Base-by-base conservation (phyloP, 2,888 invertebrate genomes). In the Calameuta pallipes region DNA sequence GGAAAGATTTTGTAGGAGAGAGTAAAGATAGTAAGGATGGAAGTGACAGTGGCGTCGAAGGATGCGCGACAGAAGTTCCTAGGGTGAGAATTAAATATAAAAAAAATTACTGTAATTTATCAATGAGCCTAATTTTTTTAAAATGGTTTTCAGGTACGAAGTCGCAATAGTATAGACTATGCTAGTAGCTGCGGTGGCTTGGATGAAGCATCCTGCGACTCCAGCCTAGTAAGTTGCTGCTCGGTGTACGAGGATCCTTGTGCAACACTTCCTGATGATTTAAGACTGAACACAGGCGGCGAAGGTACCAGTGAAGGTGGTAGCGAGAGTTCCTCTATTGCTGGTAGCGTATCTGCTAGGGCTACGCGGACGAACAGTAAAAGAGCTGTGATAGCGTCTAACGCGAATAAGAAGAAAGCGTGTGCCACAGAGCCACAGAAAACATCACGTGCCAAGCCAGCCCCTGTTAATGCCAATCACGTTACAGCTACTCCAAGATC, bases 31-130 rank as follows among this genome's bases (percentile, higher is more conserved):
- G 89, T 80, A 91, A 91, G 81, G 95, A 96, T 81, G 96, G 96
- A 79, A 96, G 96, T 89, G 96, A 96, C 88, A 96, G 96, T 87
- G 97, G 96, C 9, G 95, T 96, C 30, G 96, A 96, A 87, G 95
- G 96, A 3, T 90, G 92, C 79, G 92, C 92, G 75, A 93, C 93
- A 75, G 92, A 92, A 78, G 87, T 92, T 82, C 85, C 89, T 85
- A 87, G 92, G 92, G 87, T 91, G 83, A 83, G 79, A 31, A 31
- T 33, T 71, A 33, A 30, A 31, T 74, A 34, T 70, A 68, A 68
- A 9, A 31, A 70, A 30, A 74, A 68, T 71, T 2, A 71, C 30
- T 34, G 2, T 30, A n/a, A 11, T 0, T 36, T 36, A 6, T n/a
- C 35, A 74, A 9, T 3, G 34, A 71, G 11, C 23, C n/a, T 74